A percentile compares a stretch with the other conserved stretches of the same genome.
These are phyloP conservation scores for Psix sp. DNA, from an alignment of 1,140 invertebrate genomes.

Conservation along the genomic window DNA sequence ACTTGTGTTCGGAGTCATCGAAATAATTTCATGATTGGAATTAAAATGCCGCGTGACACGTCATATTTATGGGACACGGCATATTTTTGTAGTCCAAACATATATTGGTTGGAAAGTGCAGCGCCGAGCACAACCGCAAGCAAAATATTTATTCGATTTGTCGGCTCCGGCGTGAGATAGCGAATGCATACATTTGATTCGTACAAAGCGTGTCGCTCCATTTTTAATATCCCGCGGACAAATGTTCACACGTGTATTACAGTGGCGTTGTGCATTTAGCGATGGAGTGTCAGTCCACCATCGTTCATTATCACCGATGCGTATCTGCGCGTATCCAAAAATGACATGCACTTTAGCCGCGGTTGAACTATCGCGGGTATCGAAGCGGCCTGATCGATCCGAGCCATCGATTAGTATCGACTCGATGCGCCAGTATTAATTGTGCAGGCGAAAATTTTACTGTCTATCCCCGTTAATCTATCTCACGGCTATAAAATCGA, in stretches of 20 bases:
- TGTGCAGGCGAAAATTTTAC: conserved; percentile 21
- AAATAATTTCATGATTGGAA: too few relatives aligned
- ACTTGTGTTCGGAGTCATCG: too few relatives aligned
- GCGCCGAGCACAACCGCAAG: conserved; percentile 2
- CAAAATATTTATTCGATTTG: conserved; percentile 31
- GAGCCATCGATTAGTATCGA: conserved; percentile 54
- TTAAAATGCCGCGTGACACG: too few relatives aligned
- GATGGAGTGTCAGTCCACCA: conserved; percentile 6
- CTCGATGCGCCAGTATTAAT: conserved; percentile 47
- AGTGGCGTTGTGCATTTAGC: conserved; percentile 4
- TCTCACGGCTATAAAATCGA: conserved; percentile 32
- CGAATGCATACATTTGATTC: conserved; percentile 15
- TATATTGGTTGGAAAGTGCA: not conserved
- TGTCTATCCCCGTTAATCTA: conserved; percentile 26
- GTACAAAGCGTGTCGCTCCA: not conserved
- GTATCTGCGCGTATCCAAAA: conserved; percentile 8
- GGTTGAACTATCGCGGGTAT: conserved; percentile 14
- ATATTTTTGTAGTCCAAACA: too few relatives aligned
- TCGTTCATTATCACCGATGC: conserved; percentile 5
- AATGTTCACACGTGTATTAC: conserved; percentile 40
- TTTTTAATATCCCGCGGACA: conserved; percentile 25
- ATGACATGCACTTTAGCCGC: conserved; percentile 18
- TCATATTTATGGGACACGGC: too few relatives aligned
- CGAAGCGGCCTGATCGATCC: conserved; percentile 22
- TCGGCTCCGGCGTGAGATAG: not conserved